These are phyloP conservation scores for Hycleus cichorii DNA, from an alignment of 1,140 invertebrate genomes.

Conservation along the genomic window DNA sequence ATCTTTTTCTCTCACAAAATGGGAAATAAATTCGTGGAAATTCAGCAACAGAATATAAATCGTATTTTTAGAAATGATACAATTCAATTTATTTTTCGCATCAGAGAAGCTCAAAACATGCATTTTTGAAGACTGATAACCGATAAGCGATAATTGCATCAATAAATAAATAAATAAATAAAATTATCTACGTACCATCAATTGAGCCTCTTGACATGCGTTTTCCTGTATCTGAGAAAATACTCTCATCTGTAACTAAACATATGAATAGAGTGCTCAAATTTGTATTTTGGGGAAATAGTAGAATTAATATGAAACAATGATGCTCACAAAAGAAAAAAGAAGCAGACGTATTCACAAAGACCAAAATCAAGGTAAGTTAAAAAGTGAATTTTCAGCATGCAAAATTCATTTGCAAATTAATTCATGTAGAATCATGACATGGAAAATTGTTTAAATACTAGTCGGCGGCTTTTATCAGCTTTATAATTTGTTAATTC, in stretches of 20 bases:
- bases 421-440: not conserved
- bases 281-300: not conserved
- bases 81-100: too few species aligned
- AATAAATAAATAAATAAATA: not conserved
- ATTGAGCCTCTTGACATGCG: constrained; percentile 40
- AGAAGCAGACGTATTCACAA: not conserved
- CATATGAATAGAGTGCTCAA: constrained; percentile 21
- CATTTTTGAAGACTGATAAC: not conserved
- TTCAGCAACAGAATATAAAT: too few species aligned
- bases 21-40: too few species aligned
- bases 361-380: not conserved
- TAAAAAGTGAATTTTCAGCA: not conserved
- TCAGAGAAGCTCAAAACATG: not conserved
- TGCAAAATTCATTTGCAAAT: constrained; percentile 3
- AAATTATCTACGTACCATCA: constrained; percentile 35
- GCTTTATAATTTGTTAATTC: not conserved
- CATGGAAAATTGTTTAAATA: not conserved
- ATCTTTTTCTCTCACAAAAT: too few species aligned
- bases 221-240: constrained; percentile 39
- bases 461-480: not conserved
- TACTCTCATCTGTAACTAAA: constrained; percentile 42
- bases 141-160: too few species aligned
- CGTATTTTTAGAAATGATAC: too few species aligned
- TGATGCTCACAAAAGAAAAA: not conserved
- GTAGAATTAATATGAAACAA: not conserved